Conservation (phyloP, 2,888 invertebrate species). For the Nebria salina region DNA sequence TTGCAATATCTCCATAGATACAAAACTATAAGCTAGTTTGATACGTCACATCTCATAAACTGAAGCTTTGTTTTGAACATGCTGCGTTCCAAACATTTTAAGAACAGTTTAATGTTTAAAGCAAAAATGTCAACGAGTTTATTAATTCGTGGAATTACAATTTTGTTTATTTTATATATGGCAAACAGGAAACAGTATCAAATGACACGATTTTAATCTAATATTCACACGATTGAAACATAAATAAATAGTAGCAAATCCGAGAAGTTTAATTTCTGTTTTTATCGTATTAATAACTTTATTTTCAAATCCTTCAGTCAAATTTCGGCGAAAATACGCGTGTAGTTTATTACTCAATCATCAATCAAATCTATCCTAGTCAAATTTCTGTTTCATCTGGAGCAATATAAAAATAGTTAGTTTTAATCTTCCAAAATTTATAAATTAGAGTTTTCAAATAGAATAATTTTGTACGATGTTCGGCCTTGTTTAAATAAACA, state of each 20-base stretch:
- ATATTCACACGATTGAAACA: constrained; percentile 6
- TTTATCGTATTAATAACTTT: constrained; percentile 1
- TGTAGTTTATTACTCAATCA: neutral
- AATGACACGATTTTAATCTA: neutral
- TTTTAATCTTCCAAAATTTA: neutral
- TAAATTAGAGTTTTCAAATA: neutral
- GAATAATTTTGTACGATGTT: constrained; percentile 10
- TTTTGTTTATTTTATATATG: constrained; percentile 2
- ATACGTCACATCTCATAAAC: no score
- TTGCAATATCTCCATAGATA: neutral
- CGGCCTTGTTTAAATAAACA: constrained; percentile 26
- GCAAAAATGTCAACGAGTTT: neutral
- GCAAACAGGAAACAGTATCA: neutral
- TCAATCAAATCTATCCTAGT: neutral
- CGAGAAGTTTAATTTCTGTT: neutral
- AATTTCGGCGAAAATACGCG: neutral
- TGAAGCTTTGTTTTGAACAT: no score
- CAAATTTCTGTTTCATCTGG: neutral
- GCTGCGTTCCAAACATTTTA: no score
- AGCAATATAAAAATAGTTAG: neutral
- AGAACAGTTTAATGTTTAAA: no score
- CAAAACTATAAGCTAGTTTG: neutral
- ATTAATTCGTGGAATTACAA: neutral
- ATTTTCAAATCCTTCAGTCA: neutral
- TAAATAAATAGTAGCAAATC: neutral